phyloP scores from a whole-genome alignment of 2,888 invertebrate genomes.

The Bunonema sp. region DNA sequence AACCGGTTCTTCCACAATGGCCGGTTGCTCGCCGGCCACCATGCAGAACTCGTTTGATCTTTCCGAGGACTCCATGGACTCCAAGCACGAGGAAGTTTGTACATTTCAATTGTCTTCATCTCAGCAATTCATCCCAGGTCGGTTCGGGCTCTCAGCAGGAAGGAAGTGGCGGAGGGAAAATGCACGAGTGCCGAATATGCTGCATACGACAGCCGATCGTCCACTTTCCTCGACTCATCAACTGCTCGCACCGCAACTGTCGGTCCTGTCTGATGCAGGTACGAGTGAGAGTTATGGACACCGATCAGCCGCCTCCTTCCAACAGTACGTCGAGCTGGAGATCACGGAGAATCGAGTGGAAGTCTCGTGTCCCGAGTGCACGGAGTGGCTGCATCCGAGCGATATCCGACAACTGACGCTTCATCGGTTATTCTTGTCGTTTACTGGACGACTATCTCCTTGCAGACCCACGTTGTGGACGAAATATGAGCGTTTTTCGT shows the following conservation, averaged over 20 bases:
- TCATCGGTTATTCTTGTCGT: background rate
- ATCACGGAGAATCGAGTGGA: slow-evolving; percentile 71
- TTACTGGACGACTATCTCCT: slow-evolving; percentile 8
- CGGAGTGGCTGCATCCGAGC: slow-evolving; percentile 78
- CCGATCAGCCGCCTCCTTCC: background rate
- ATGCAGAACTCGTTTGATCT: too few species aligned
- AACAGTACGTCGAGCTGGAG: slow-evolving; percentile 73
- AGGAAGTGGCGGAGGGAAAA: slow-evolving; percentile 4
- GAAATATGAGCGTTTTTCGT: slow-evolving; percentile 87
- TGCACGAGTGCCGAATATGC: slow-evolving; percentile 39
- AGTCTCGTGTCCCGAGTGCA: slow-evolving; percentile 80
- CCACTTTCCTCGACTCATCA: slow-evolving; percentile 26
- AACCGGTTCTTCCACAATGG: too few species aligned
- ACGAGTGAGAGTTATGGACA: background rate
- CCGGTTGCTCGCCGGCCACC: too few species aligned
- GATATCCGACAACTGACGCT: slow-evolving; percentile 39
- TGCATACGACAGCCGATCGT: slow-evolving; percentile 17
- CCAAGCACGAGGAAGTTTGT: too few species aligned
- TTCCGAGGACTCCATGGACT: too few species aligned
- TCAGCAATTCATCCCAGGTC: too few species aligned
- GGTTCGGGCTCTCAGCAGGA: too few species aligned
- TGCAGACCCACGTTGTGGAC: too few species aligned
- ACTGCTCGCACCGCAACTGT: slow-evolving; percentile 33
- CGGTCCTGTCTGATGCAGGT: slow-evolving; percentile 28
- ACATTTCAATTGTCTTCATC: too few species aligned